Base-by-base conservation (phyloP, 2,888 invertebrate species). In the Ctena decussata region DNA sequence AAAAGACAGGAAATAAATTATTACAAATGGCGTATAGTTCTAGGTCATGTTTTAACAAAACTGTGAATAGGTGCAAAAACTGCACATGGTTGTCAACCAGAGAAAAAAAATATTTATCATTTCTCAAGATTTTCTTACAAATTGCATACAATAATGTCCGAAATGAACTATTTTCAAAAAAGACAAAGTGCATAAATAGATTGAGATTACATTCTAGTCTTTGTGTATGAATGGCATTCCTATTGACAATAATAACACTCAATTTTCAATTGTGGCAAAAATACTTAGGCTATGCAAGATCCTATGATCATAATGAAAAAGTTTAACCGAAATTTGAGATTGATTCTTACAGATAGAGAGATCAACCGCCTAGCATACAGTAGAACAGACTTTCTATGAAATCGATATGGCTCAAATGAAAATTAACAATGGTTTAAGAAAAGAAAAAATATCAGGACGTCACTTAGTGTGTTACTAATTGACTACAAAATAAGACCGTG, bases 31-130 rank as follows among this genome's bases (percentile, higher is more conserved):
- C 3, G 32, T 35, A 12, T 18, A 65, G 65, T 35, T 65, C 65
- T 3, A 35, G 27, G 65, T 65, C 65, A 65, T 27, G 15, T 35
- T 65, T 35, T 35, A 65, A 32, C n/a, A 11, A 27, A 30, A 65
- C 65, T 35, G 65, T 65, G 65, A 65, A 65, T 65, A 18, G 65
- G 65, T 65, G 65, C 65, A 65, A 65, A 30, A 65, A 1, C 35
- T 65, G 65, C 35, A 35, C 30, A 65, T 65, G 35, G 65, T 65
- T 65, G 65, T 65, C 65, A 65, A 32, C 57, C 27, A 11, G 6
- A 57, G 57, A 27, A 27, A 57, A 41, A 57, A 49, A 57, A 57
- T 57, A 57, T 57, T 57, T 57, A 57, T 57, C 57, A 57, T 57
- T 57, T 57, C 27, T 27, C 57, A 24, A 57, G 57, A 6, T 57